Evolutionary conservation across 2,113 vertebrate genomes (phyloP).

Genomic region (Camelus bactrianus): DNA sequence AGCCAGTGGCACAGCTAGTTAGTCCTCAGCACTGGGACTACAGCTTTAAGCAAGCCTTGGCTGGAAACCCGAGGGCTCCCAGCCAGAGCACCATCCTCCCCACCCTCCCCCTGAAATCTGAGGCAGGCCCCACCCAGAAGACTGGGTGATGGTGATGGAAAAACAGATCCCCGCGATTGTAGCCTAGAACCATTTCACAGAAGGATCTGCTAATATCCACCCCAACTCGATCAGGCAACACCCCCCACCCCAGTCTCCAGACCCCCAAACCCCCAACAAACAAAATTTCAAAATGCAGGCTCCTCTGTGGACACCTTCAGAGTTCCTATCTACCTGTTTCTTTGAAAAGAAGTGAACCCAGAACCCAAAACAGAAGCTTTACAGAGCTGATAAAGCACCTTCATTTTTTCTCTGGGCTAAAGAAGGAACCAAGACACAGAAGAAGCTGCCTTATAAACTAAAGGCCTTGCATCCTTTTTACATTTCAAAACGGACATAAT

Average conservation of each 20-base stretch:
- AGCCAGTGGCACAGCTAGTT: not conserved
- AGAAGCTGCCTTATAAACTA: constrained; percentile 13
- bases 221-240: not conserved
- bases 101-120: constrained; percentile 76
- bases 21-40: constrained; percentile 44
- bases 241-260: too few species aligned
- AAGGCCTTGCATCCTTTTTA: constrained; percentile 9
- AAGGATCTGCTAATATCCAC: constrained; percentile 56
- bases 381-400: not conserved
- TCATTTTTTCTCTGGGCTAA: not conserved
- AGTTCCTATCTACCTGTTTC: not conserved
- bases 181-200: constrained; percentile 57
- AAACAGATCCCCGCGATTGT: constrained; percentile 68
- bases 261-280: not conserved
- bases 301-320: not conserved
- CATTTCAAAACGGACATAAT: constrained; percentile 39
- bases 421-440: constrained; percentile 16
- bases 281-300: not conserved
- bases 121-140: constrained; percentile 78
- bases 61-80: constrained; percentile 48
- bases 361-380: constrained; percentile 47
- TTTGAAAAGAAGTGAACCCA: constrained; percentile 20
- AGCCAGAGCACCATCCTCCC: constrained; percentile 66
- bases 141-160: constrained; percentile 74
- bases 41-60: constrained; percentile 73